phyloP scores from a whole-genome alignment of 2,888 invertebrate species.

The Notodonta dromedarius region DNA sequence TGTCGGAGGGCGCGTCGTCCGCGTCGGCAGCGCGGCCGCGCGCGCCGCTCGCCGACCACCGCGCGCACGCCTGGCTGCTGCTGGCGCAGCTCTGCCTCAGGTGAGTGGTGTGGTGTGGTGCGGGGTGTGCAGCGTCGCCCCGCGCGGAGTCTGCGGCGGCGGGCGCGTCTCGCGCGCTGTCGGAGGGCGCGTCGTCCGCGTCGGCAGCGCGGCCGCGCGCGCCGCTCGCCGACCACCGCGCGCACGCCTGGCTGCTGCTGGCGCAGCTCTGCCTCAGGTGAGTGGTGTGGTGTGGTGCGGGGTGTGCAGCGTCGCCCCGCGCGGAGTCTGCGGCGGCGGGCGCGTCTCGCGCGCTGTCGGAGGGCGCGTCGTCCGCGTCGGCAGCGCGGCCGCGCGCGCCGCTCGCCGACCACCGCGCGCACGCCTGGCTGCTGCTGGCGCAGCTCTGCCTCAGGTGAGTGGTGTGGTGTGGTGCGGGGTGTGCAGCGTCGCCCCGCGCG shows the following conservation, averaged over 20 bases:
- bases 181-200: conserved; percentile 94
- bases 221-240: conserved; percentile 38
- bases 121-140: too few species aligned
- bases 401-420: conserved; percentile 42
- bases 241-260: conserved; percentile 90
- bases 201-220: conserved; percentile 49
- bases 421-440: conserved; percentile 92
- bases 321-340: conserved; percentile 82
- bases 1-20: conserved; percentile 94
- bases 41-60: conserved; percentile 35
- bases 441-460: conserved; percentile 88
- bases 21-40: conserved; percentile 76
- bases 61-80: conserved; percentile 88
- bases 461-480: too few species aligned
- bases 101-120: conserved; percentile 10
- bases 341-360: conserved; percentile 94
- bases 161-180: conserved; percentile 94
- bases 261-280: conserved; percentile 90
- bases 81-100: conserved; percentile 92
- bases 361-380: conserved; percentile 93
- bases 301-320: too few species aligned
- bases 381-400: conserved; percentile 45
- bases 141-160: conserved; percentile 79
- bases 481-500: not conserved
- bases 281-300: not conserved